These are phyloP conservation scores for Podargus strigoides DNA, from an alignment of 2,797 vertebrate species.

Conservation along the genomic window DNA sequence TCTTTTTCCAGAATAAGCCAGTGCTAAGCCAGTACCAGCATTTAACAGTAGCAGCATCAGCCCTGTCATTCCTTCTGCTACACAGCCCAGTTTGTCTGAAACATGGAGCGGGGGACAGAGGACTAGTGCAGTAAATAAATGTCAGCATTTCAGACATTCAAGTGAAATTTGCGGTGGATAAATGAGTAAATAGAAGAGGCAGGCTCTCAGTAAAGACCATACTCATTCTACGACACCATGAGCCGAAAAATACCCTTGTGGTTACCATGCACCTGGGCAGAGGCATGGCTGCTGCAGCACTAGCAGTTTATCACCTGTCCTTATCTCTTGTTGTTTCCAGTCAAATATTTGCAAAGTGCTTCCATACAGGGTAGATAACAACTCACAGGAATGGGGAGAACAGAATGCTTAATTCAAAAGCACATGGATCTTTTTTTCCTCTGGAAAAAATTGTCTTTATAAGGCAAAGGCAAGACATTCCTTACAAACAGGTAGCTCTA, in stretches of 20 bases:
- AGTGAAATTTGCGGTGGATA: not conserved
- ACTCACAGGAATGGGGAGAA: not conserved
- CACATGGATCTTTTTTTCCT: not conserved
- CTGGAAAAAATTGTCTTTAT: not conserved
- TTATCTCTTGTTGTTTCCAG: constrained; percentile 38
- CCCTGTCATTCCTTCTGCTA: not conserved
- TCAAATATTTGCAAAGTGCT: constrained; percentile 44
- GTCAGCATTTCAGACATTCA: not conserved
- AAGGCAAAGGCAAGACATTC: not conserved
- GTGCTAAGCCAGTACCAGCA: not conserved
- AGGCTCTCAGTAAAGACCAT: not conserved
- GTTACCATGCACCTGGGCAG: not conserved
- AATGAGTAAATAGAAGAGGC: not conserved
- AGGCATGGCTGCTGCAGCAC: not conserved
- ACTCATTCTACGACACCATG: not conserved
- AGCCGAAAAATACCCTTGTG: not conserved
- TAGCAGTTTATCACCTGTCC: not conserved
- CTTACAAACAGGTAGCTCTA: not conserved
- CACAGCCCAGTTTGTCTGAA: not conserved
- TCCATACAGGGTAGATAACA: constrained; percentile 1
- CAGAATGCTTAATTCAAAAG: not conserved
- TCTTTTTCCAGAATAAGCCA: not conserved
- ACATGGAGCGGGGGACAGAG: not conserved
- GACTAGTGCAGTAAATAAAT: not conserved
- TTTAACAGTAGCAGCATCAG: not conserved